Evolutionary conservation across 1,140 invertebrate genomes (phyloP), one percentile per base, ranked within the genome.

Genomic region (Zaprionus lachaisei): DNA sequence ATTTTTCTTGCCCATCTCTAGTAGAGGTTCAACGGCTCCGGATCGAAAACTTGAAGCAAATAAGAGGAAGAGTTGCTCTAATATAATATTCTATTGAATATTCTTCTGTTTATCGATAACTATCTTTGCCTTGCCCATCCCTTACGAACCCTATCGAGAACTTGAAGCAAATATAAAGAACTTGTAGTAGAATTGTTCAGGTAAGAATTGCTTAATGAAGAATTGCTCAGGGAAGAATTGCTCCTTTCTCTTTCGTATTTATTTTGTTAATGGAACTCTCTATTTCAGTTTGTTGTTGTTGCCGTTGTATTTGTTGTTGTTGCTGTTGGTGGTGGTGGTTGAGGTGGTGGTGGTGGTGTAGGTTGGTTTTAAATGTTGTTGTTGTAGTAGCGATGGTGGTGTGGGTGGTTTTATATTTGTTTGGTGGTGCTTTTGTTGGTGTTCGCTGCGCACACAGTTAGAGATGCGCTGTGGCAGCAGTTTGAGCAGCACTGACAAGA

Each of bases 191-290:
- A 85, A 86, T 86, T 82, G 83, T 75, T 84, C 78, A 41, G 15
- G 15, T 5, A 28, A 54, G 22, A 85, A 87, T 85, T 85, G 80
- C 79, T 85, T 26, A 5, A 26, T 26, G 24, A 26, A 22, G 22
- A 85, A 87, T 86, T 85, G 83, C 71, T 84, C 81, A 41, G 5
- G 15, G 20, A 28, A 54, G 22, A 85, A 87, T 85, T 85, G 83
- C 79, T 85, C 81, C 78, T 73, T 83, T 89, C 49, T 78, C 17
- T 34, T 51, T 51, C 37, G n/a, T 26, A n/a, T 41, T 51, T 69
- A 57, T 47, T 65, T 80, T 83, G 67, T 67, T 57, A 9, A 31
- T 66, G 55, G 49, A 49, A 60, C 24, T 67, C 65, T 24, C 51
- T 64, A 74, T 75, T 38, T 37, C 70, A 17, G 64, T 63, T 78